Conservation (phyloP, 1,140 invertebrate species). For the Araneus ventricosus region DNA sequence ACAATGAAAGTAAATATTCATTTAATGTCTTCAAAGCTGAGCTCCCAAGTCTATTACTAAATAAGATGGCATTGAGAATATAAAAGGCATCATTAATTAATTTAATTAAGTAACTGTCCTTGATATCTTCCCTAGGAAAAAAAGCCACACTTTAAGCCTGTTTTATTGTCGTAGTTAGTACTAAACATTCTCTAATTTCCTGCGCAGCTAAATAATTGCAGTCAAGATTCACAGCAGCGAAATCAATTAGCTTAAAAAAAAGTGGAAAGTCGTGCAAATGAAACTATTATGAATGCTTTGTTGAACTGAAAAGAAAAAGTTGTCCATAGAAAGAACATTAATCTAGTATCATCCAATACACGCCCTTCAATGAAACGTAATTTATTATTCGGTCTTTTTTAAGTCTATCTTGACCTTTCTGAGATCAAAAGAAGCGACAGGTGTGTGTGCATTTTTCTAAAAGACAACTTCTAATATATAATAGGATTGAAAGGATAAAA, state of each 20-base stretch:
- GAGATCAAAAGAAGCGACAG: neutral
- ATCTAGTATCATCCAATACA: neutral
- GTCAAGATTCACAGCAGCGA: neutral
- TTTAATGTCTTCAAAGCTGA: no score
- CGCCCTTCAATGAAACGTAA: slow-evolving; percentile 4
- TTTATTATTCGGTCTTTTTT: neutral
- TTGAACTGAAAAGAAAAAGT: neutral
- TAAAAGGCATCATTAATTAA: neutral
- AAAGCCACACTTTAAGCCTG: neutral
- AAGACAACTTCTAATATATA: neutral
- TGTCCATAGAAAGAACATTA: neutral
- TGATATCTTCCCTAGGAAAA: neutral
- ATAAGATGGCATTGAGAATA: no score
- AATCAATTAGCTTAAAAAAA: neutral
- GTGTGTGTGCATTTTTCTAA: neutral
- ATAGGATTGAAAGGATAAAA: neutral
- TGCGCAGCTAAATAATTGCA: neutral
- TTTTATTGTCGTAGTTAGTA: neutral
- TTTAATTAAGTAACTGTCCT: neutral
- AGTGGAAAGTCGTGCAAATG: neutral
- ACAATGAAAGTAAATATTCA: no score
- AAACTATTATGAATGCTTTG: neutral
- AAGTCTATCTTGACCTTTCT: neutral
- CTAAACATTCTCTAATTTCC: neutral
- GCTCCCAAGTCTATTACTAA: no score